Percentiles rank a stretch among this genome's conserved stretches.
phyloP scores from a whole-genome alignment of 1,140 invertebrate species.

The Maniola jurtina region DNA sequence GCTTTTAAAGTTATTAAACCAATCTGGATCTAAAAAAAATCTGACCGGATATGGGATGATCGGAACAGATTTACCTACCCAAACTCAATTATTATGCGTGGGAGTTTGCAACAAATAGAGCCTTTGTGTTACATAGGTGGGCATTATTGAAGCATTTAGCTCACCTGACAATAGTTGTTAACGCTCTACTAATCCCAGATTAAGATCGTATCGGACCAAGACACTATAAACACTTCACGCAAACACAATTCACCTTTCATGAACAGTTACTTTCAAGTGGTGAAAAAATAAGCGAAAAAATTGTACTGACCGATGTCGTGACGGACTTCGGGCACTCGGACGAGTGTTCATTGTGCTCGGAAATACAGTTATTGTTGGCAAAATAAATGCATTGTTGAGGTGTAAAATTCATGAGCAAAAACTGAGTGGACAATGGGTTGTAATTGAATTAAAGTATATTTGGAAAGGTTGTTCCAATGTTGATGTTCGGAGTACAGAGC shows the following conservation, averaged over 20 bases:
- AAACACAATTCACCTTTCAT: conserved; percentile 59
- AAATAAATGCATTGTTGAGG: conserved; percentile 66
- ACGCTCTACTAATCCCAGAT: conserved; percentile 64
- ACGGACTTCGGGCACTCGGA: conserved; percentile 29
- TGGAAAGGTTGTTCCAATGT: conserved; percentile 27
- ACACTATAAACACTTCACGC: conserved; percentile 67
- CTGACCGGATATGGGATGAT: conserved; percentile 52
- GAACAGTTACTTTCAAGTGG: conserved; percentile 62
- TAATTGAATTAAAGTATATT: conserved; percentile 66
- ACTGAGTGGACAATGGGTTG: conserved; percentile 47
- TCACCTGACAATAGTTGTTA: conserved; percentile 54
- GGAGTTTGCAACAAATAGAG: conserved; percentile 48
- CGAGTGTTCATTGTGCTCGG: conserved; percentile 41
- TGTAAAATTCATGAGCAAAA: conserved; percentile 57
- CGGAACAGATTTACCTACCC: conserved; percentile 44
- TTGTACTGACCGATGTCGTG: conserved; percentile 40
- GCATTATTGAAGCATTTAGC: conserved; percentile 47
- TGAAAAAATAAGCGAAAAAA: conserved; percentile 46
- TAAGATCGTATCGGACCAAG: conserved; percentile 67
- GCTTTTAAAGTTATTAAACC: too few relatives aligned
- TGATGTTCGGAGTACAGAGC: conserved; percentile 1
- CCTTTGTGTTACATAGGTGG: conserved; percentile 60
- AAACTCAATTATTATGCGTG: conserved; percentile 47
- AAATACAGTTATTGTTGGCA: conserved; percentile 72
- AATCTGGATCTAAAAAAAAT: background rate